Percentiles rank a stretch among this genome's conserved stretches.
phyloP scores from a whole-genome alignment of 2,113 vertebrate species.

The Lynx canadensis region DNA sequence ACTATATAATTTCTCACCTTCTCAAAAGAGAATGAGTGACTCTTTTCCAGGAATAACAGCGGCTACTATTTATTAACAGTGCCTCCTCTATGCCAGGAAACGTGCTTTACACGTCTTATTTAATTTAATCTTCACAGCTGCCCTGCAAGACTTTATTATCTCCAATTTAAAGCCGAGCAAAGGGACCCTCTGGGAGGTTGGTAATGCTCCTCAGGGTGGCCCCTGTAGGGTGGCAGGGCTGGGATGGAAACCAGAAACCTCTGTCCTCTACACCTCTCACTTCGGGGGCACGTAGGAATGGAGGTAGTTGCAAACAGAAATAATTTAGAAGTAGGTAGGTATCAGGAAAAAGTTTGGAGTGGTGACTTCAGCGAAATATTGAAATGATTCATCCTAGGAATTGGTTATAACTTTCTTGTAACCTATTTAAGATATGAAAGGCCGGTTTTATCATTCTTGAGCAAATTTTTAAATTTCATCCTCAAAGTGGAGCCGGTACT shows the following conservation, averaged over 20 bases:
- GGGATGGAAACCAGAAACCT: background rate
- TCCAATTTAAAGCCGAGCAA: background rate
- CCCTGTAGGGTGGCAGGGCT: background rate
- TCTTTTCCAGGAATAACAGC: background rate
- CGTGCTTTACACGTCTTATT: background rate
- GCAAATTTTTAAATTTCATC: conserved; percentile 38
- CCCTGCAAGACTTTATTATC: background rate
- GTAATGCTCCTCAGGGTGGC: background rate
- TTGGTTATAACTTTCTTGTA: background rate
- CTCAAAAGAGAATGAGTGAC: background rate
- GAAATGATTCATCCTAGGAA: background rate
- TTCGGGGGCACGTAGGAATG: background rate
- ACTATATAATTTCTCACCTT: background rate
- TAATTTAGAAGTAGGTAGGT: background rate
- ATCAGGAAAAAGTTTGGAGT: background rate
- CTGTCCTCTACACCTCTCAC: background rate
- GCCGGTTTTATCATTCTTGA: background rate
- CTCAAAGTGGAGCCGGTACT: background rate
- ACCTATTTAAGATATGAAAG: background rate
- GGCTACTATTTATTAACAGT: background rate
- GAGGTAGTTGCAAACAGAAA: background rate
- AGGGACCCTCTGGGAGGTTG: background rate
- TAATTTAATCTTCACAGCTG: background rate
- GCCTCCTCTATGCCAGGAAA: background rate
- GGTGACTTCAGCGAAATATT: background rate